Evolutionary conservation across 2,888 invertebrate genomes (phyloP), one percentile per base, ranked within the genome.

Genomic region (Protonemura montana): DNA sequence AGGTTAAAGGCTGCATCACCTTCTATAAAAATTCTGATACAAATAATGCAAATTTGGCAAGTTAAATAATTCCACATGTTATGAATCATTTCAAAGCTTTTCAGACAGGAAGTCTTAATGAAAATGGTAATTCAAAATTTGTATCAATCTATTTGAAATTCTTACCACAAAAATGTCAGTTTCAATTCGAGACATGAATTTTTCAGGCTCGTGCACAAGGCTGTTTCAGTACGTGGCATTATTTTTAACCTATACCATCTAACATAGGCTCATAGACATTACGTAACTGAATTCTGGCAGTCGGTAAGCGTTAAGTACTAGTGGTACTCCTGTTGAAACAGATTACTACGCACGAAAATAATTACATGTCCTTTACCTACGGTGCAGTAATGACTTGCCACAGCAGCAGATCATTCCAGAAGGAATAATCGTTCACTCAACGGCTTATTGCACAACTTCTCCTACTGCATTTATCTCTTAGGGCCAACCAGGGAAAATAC

Each of bases 271-370:
- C 35, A 35, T 35, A 21, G 59, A 10, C 59, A 59, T 59, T 59
- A 59, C 59, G 59, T 59, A 59, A 59, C 59, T 59, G 59, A 59
- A 59, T 59, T 59, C 59, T 59, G 59, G 59, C 59, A 59, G 59
- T 2, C 59, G 13, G 59, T 59, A 6, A 10, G 35, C 10, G 10
- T 35, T 6, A 35, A 35, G 35, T 35, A 35, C 35, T 35, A 3
- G 35, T 35, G 35, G 35, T 35, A 35, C 35, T 35, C 59, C 59
- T 59, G 59, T 59, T 21, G 59, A 59, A 59, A 59, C 59, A 59
- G 21, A 59, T 59, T 59, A 59, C 59, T 59, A 59, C 59, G 59
- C 59, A 59, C 1, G 59, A 59, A 59, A 59, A 59, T 59, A 59
- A 59, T 59, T 10, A 59, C 59, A 59, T 59, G 2, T 59, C 59